Percentiles rank a stretch among this genome's conserved stretches.
Conservation (phyloP, 2,797 vertebrate genomes). For the Schizopygopsis pylzovi region DNA sequence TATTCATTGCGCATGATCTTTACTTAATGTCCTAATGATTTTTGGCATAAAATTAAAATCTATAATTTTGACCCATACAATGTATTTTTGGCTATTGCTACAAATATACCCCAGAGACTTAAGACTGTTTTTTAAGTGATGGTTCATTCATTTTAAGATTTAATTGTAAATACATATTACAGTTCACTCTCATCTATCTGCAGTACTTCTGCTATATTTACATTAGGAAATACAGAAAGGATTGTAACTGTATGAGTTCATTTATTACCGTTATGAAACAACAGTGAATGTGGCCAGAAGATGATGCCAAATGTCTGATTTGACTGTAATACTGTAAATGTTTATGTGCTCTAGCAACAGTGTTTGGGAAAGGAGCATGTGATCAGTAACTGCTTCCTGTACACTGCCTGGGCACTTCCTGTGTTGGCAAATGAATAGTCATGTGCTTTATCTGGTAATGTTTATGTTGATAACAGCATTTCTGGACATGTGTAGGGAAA, state of each 20-base stretch:
- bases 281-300: background rate
- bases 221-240: background rate
- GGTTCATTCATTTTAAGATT: too few species aligned
- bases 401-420: background rate
- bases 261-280: background rate
- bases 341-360: background rate
- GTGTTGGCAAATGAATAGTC: background rate
- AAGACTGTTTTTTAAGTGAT: too few species aligned
- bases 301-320: background rate
- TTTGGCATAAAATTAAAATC: too few species aligned
- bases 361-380: background rate
- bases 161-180: background rate
- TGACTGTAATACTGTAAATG: background rate
- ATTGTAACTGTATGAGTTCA: too few species aligned
- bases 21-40: too few species aligned
- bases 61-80: too few species aligned
- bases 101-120: too few species aligned
- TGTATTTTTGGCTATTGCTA: too few species aligned
- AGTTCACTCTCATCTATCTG: background rate
- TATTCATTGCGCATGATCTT: too few species aligned
- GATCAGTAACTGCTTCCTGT: constrained; percentile 5
- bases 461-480: background rate
- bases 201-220: background rate
- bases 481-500: too few species aligned
- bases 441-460: background rate